Evolutionary conservation across 2,113 vertebrate genomes (phyloP).

Genomic region (Campylomormyrus numenius): DNA sequence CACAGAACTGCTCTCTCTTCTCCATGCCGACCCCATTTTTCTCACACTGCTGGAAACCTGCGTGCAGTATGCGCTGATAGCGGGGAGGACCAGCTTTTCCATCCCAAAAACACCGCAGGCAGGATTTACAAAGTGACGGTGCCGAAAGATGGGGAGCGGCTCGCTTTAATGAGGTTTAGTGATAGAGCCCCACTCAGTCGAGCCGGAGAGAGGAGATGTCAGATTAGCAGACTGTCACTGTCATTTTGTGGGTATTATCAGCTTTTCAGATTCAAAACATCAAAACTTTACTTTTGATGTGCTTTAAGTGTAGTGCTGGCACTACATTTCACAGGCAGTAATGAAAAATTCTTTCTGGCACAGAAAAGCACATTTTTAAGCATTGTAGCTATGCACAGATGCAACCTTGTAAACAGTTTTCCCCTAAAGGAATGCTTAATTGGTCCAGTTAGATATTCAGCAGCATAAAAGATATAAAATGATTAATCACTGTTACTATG

Average conservation of each 20-base stretch:
- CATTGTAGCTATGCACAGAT: not conserved
- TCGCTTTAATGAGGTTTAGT: not conserved
- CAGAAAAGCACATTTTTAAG: not conserved
- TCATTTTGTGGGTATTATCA: not conserved
- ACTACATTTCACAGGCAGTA: not conserved
- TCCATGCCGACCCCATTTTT: not conserved
- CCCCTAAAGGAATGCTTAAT: not conserved
- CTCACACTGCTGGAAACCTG: not conserved
- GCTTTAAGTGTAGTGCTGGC: not conserved
- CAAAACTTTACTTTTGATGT: slow-evolving; percentile 2
- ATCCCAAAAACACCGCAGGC: not conserved
- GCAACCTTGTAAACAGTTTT: not conserved
- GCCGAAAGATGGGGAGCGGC: not conserved
- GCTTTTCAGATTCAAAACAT: slow-evolving; percentile 5
- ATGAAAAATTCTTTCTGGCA: not conserved
- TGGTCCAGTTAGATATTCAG: not conserved
- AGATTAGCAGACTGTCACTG: not conserved
- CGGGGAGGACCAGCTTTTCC: not conserved
- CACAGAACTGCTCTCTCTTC: not conserved
- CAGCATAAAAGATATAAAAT: not conserved
- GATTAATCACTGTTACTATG: not conserved
- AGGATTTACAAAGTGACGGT: not conserved
- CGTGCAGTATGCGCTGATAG: not conserved
- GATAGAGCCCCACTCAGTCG: not conserved
- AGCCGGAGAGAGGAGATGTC: slow-evolving; percentile 1